These are phyloP conservation scores for Anastrepha ludens DNA, from an alignment of 1,140 invertebrate species.

Conservation along the genomic window DNA sequence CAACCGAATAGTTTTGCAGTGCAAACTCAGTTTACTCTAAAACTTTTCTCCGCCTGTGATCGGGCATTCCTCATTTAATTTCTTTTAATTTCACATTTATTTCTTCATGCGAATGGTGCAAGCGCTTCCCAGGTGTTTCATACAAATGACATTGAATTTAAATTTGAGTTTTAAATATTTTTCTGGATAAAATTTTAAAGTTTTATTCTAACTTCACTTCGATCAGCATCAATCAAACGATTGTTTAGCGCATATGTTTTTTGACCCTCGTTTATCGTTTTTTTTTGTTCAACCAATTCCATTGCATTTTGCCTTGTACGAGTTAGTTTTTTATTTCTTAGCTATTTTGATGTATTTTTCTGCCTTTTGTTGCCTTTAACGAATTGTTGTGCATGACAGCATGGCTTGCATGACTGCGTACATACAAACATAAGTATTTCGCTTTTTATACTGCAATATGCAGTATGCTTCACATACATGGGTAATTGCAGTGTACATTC, in stretches of 20 bases:
- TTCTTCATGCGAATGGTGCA: too few species aligned
- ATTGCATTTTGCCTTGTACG: too few species aligned
- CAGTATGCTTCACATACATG: not conserved
- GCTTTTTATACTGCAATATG: not conserved
- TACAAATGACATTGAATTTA: too few species aligned
- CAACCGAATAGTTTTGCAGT: too few species aligned
- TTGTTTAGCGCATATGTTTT: not conserved
- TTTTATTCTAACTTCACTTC: not conserved
- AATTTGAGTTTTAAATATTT: too few species aligned
- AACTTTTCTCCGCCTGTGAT: too few species aligned
- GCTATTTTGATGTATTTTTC: not conserved
- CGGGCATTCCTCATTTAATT: too few species aligned
- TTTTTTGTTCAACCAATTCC: too few species aligned
- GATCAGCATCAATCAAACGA: not conserved
- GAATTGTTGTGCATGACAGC: not conserved
- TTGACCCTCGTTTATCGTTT: not conserved
- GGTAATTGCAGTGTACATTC: not conserved
- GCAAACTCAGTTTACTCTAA: too few species aligned
- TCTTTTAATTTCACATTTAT: too few species aligned
- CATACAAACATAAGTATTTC: not conserved
- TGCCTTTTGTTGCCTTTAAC: not conserved
- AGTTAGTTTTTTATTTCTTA: not conserved
- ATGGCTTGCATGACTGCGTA: conserved; percentile 21
- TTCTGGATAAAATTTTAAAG: too few species aligned
- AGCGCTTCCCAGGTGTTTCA: too few species aligned